Conservation (phyloP, 2,113 vertebrate genomes). For the Lagopus leucura region DNA sequence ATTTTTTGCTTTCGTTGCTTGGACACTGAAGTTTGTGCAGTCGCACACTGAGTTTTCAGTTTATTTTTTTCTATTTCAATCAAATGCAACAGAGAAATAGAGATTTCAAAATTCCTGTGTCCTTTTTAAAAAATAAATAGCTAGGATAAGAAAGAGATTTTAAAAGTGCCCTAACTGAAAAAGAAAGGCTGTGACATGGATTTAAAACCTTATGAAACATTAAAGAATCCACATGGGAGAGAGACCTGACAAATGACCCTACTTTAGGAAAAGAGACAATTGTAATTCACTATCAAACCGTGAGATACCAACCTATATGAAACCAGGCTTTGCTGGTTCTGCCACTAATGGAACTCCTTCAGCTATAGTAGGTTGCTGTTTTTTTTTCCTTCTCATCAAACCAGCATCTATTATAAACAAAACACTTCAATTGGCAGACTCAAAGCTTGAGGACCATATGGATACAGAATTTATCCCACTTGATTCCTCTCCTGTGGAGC, state of each 20-base stretch:
- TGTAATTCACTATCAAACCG: slow-evolving; percentile 30
- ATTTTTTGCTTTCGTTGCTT: neutral
- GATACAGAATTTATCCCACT: slow-evolving; percentile 31
- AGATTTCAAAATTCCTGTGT: neutral
- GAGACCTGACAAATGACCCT: slow-evolving; percentile 38
- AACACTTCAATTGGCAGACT: slow-evolving; percentile 18
- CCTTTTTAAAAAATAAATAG: slow-evolving; percentile 28
- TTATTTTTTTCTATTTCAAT: neutral
- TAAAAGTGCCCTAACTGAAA: neutral
- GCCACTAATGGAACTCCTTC: slow-evolving; percentile 25
- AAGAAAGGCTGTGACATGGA: neutral
- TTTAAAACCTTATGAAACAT: slow-evolving; percentile 46
- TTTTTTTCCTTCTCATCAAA: neutral
- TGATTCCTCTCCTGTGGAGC: neutral
- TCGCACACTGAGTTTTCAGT: neutral
- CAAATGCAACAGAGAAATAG: neutral
- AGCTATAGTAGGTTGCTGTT: neutral
- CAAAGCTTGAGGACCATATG: slow-evolving; percentile 30
- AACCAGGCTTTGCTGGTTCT: slow-evolving; percentile 29
- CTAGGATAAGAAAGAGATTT: neutral
- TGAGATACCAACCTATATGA: neutral
- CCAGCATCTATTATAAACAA: slow-evolving; percentile 34
- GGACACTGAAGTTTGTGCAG: neutral
- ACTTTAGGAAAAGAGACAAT: neutral
- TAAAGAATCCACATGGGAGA: slow-evolving; percentile 37